Conservation (phyloP, 2,888 invertebrate genomes). For the Gandaritis pyraliata region DNA sequence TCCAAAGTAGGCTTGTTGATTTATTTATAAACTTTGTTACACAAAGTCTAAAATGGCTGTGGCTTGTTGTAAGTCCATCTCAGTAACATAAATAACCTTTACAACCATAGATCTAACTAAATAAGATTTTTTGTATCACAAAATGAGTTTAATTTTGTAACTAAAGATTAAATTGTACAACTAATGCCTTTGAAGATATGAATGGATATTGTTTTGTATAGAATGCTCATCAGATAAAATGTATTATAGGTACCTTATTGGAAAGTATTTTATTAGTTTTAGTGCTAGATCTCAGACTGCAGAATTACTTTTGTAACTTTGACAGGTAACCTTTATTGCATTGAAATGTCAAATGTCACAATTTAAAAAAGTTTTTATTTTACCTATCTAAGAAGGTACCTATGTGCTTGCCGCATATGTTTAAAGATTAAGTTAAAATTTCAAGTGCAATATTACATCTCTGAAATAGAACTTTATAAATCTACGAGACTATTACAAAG, state of each 20-base stretch:
- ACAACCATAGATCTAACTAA: conserved; percentile 32
- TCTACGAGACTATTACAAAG: too few species aligned
- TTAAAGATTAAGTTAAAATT: too few species aligned
- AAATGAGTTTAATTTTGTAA: conserved; percentile 19
- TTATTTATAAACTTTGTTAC: conserved; percentile 72
- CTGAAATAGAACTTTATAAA: too few species aligned
- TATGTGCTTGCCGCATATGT: too few species aligned
- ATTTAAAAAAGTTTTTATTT: too few species aligned
- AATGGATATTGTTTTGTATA: too few species aligned
- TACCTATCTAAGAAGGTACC: too few species aligned
- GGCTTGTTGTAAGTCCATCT: conserved; percentile 53
- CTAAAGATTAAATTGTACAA: too few species aligned
- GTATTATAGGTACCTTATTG: too few species aligned
- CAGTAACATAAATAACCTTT: conserved; percentile 34
- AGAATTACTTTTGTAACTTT: conserved; percentile 42
- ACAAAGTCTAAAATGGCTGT: conserved; percentile 78
- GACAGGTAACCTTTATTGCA: conserved; percentile 66
- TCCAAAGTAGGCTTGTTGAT: conserved; percentile 56
- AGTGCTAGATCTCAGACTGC: neutral
- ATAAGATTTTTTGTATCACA: conserved; percentile 21
- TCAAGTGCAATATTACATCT: too few species aligned
- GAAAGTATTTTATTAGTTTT: neutral
- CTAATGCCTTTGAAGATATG: too few species aligned
- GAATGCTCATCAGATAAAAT: too few species aligned
- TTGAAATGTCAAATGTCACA: conserved; percentile 50